Evolutionary conservation across 1,140 invertebrate genomes (phyloP).

Genomic region (Microvelia longipes): DNA sequence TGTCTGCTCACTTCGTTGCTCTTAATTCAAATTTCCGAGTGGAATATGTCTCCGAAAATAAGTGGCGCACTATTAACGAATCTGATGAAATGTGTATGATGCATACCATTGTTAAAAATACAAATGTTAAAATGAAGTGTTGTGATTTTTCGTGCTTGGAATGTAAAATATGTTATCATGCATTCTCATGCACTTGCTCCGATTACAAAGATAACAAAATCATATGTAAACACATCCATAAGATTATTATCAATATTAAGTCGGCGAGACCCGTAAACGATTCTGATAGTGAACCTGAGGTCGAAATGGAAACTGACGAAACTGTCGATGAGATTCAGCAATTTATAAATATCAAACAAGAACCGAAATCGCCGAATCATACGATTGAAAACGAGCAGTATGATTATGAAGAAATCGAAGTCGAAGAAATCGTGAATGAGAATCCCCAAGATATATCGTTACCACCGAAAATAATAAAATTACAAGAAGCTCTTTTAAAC

Average conservation of each 20-base stretch:
- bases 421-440: not conserved
- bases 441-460: not conserved
- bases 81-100: not conserved
- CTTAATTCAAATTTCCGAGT: not conserved
- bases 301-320: not conserved
- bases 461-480: not conserved
- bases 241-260: not conserved
- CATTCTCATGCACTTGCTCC: not conserved
- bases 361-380: not conserved
- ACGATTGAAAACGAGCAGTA: not conserved
- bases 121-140: not conserved
- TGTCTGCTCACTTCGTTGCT: not conserved
- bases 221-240: constrained; percentile 11
- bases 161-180: constrained; percentile 7
- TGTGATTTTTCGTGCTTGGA: not conserved
- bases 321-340: not conserved
- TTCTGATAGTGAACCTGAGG: not conserved
- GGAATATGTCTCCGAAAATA: not conserved
- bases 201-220: not conserved
- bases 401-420: not conserved
- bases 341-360: not conserved
- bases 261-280: not conserved
- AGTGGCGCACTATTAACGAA: not conserved
- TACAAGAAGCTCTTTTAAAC: not conserved
- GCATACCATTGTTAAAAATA: not conserved